Evolutionary conservation across 2,888 invertebrate genomes (phyloP).

Genomic region (Troglohyphantes excavatus): DNA sequence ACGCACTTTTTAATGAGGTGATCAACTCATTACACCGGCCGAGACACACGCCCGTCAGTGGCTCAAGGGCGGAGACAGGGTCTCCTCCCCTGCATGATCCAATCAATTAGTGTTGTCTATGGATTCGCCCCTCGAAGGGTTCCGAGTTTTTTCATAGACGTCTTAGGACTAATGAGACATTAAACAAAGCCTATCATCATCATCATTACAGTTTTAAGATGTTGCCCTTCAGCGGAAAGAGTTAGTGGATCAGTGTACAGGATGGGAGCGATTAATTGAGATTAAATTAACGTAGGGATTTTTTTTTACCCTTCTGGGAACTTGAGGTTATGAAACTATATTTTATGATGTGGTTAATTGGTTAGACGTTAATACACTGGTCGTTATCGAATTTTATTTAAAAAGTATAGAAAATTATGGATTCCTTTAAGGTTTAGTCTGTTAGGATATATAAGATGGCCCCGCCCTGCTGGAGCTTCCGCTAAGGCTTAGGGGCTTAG

Average conservation of each 20-base stretch:
- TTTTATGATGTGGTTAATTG: no score
- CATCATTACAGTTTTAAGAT: slow-evolving; percentile 67
- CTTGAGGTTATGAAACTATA: not conserved
- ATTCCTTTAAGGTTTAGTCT: no score
- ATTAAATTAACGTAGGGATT: slow-evolving; percentile 30
- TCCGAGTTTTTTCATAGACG: not conserved
- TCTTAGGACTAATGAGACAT: slow-evolving; percentile 73
- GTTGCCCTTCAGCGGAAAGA: slow-evolving; percentile 17
- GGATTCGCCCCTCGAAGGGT: slow-evolving; percentile 23
- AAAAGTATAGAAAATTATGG: no score
- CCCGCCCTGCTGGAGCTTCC: no score
- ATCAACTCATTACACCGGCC: slow-evolving; percentile 65
- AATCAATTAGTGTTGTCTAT: slow-evolving; percentile 77
- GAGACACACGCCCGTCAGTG: slow-evolving; percentile 27
- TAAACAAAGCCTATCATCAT: slow-evolving; percentile 76
- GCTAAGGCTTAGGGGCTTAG: no score
- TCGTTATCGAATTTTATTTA: no score
- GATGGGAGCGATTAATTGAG: slow-evolving; percentile 21
- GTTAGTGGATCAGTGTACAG: not conserved
- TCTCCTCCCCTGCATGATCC: slow-evolving; percentile 51
- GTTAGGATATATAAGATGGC: no score
- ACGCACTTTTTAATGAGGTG: slow-evolving; percentile 69
- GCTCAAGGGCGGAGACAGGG: slow-evolving; percentile 51
- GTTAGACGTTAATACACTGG: no score
- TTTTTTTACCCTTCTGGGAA: no score